These are phyloP conservation scores for Spilosoma lubricipeda DNA, from an alignment of 2,888 invertebrate species.

Conservation along the genomic window DNA sequence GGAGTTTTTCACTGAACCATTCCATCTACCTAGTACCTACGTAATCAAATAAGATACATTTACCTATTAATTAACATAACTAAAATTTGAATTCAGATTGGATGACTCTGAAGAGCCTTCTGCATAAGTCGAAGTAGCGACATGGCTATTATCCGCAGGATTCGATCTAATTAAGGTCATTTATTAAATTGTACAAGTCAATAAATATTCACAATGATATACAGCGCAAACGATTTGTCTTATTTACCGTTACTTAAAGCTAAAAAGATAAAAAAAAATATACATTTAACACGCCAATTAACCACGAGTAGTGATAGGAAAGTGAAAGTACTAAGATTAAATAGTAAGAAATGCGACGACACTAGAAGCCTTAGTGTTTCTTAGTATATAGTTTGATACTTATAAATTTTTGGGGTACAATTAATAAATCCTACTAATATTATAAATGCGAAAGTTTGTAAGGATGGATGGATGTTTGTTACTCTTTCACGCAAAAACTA, in stretches of 20 bases:
- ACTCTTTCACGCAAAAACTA: too few species aligned
- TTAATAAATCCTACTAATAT: too few species aligned
- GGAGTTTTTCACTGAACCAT: not conserved
- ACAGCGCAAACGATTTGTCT: not conserved
- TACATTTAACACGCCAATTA: conserved; percentile 48
- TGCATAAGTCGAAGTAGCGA: too few species aligned
- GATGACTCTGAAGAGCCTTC: too few species aligned
- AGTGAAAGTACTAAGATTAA: conserved; percentile 42
- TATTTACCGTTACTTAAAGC: not conserved
- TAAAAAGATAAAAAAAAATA: not conserved
- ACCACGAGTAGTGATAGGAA: conserved; percentile 44
- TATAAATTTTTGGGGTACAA: not conserved
- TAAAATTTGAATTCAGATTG: too few species aligned
- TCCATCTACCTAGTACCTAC: not conserved
- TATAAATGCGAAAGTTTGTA: too few species aligned
- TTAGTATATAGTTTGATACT: not conserved
- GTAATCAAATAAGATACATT: not conserved
- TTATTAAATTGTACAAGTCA: too few species aligned
- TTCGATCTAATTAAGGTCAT: too few species aligned
- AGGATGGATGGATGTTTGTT: too few species aligned
- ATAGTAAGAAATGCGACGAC: conserved; percentile 7
- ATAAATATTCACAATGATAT: not conserved
- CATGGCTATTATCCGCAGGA: too few species aligned
- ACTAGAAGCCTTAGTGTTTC: not conserved
- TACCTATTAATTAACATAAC: not conserved